Evolutionary conservation across 2,888 invertebrate genomes (phyloP), one percentile per base, ranked within the genome.

Genomic region (Exephanes ischioxanthus): DNA sequence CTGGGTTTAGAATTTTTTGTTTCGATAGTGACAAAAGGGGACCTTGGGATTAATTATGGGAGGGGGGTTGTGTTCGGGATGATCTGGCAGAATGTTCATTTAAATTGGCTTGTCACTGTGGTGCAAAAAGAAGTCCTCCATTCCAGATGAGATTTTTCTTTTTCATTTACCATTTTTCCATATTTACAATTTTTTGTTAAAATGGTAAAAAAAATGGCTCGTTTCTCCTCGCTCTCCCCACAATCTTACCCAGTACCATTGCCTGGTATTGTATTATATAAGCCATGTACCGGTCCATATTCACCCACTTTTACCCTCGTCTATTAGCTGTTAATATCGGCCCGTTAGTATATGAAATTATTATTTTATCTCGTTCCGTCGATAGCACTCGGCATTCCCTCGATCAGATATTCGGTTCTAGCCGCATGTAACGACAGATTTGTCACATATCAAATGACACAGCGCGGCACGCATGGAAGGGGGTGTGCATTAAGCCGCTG

Each of bases 401-500:
- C 33, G 63, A 14, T 16, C 16, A 11, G 16, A 16, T 7, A 61
- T 61, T 61, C n/a, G 30, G 6, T 16, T n/a, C 6, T 33, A 16
- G 63, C 16, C 16, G 33, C 16, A 30, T 16, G 14, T 33, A 16
- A 30, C 7, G 1, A 63, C 63, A 63, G 7, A 30, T 16, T 33
- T 63, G 45, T 16, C 16, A 48, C 16, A 33, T 33, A 63, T 33
- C 63, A 33, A 33, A 33, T 33, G 1, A 30, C 63, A 33, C 63
- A n/a, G 30, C 33, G 16, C 11, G 11, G 51, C 51, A 33, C 30
- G 53, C 71, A 53, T 16, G 53, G 26, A 30, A 11, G 19, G 3
- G 26, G 58, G 3, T 70, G 16, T 37, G 70, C 72, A 55, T 76
- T 71, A 71, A 75, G 48, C 70, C 66, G 76, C 68, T 84, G 75